Conservation (phyloP, 1,140 invertebrate species). For the Drosophila albomicans region DNA sequence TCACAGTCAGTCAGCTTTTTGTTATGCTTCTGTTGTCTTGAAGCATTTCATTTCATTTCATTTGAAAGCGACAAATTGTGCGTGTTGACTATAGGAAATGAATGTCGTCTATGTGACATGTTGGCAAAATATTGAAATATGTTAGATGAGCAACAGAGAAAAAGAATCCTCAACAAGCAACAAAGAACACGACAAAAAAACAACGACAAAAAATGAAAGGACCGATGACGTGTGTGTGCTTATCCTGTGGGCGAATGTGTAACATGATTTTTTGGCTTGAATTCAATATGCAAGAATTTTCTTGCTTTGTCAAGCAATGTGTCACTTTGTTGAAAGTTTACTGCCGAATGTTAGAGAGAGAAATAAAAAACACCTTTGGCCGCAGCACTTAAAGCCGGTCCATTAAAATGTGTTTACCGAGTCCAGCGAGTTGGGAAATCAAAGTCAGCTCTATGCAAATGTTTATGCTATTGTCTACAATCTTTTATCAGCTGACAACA, state of each 20-base stretch:
- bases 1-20: not conserved
- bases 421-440: not conserved
- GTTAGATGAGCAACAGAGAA: conserved; percentile 14
- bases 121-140: conserved; percentile 79
- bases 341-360: not conserved
- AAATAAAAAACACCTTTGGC: too few species aligned
- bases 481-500: conserved; percentile 32
- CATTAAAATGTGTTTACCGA: conserved; percentile 21
- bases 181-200: conserved; percentile 12
- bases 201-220: conserved; percentile 20
- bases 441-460: conserved; percentile 42
- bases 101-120: conserved; percentile 79
- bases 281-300: conserved; percentile 32
- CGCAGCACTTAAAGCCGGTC: not conserved
- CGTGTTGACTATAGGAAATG: conserved; percentile 80
- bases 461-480: conserved; percentile 31
- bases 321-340: conserved; percentile 10
- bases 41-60: conserved; percentile 72
- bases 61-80: conserved; percentile 79
- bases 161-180: not conserved
- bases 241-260: conserved; percentile 51
- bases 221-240: conserved; percentile 54
- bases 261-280: conserved; percentile 26
- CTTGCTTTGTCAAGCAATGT: conserved; percentile 1
- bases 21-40: conserved; percentile 51